These are phyloP conservation scores for Lymantria dispar DNA, from an alignment of 2,888 invertebrate species.

Conservation along the genomic window DNA sequence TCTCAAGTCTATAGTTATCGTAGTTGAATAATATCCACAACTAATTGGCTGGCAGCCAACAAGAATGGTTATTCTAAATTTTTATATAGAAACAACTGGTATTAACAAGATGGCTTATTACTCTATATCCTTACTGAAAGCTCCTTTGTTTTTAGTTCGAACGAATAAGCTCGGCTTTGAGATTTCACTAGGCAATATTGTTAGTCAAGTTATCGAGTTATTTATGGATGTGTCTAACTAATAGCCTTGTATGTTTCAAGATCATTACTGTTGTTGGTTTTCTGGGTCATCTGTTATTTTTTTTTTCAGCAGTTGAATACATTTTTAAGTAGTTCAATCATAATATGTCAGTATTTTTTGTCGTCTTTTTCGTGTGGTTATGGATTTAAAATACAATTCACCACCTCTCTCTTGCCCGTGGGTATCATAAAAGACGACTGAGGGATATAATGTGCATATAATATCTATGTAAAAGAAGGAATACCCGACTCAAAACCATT, in stretches of 20 bases:
- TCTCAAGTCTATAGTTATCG: conserved; percentile 11
- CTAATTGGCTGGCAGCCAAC: conserved; percentile 63
- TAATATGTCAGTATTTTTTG: background rate
- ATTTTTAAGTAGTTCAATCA: background rate
- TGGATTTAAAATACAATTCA: too few relatives aligned
- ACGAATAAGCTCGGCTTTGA: conserved; percentile 49
- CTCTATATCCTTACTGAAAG: conserved; percentile 64
- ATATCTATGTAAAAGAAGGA: too few relatives aligned
- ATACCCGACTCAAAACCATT: too few relatives aligned
- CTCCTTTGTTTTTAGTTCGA: conserved; percentile 58
- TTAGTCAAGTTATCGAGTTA: conserved; percentile 38
- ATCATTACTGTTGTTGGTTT: conserved; percentile 16
- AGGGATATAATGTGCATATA: too few relatives aligned
- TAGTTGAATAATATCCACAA: conserved; percentile 17
- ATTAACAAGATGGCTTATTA: conserved; percentile 63
- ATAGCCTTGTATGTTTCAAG: conserved; percentile 23
- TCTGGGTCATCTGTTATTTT: background rate
- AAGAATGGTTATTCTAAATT: conserved; percentile 45
- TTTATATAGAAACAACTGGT: conserved; percentile 60
- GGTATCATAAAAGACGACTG: too few relatives aligned
- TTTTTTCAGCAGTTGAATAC: background rate
- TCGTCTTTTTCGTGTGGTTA: too few relatives aligned
- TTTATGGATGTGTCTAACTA: conserved; percentile 34
- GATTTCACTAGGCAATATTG: conserved; percentile 34
- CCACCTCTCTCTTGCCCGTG: too few relatives aligned